Evolutionary conservation across 2,113 vertebrate genomes (phyloP).

Genomic region (Pteruthius melanotis): DNA sequence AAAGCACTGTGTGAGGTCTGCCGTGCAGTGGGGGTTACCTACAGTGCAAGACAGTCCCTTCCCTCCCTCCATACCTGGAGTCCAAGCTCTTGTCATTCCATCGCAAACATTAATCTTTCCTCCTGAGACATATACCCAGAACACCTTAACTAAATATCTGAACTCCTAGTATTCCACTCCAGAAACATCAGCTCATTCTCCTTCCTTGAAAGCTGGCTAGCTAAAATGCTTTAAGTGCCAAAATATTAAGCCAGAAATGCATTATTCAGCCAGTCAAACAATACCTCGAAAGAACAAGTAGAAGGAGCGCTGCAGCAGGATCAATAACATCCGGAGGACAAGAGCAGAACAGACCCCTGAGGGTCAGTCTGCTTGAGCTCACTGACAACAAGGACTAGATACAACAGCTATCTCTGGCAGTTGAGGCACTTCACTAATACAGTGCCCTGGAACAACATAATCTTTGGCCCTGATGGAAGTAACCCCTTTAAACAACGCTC

Average conservation of each 20-base stretch:
- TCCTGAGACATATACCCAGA: background rate
- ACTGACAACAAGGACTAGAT: background rate
- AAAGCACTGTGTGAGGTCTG: background rate
- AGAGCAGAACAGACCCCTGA: background rate
- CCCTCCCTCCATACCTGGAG: background rate
- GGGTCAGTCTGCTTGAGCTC: background rate
- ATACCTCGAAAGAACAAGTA: background rate
- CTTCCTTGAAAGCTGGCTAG: background rate
- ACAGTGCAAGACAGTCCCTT: background rate
- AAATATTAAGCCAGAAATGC: background rate
- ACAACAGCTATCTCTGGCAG: background rate
- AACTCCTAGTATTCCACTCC: background rate
- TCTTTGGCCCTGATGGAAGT: background rate
- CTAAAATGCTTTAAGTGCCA: background rate
- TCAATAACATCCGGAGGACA: conserved; percentile 2
- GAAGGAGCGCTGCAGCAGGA: background rate
- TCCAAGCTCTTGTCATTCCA: background rate
- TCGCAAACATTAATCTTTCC: background rate
- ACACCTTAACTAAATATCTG: background rate
- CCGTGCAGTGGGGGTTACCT: accelerated
- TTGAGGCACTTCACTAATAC: background rate
- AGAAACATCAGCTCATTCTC: background rate
- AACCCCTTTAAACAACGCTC: background rate
- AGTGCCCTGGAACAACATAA: background rate
- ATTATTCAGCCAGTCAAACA: background rate